A percentile compares a stretch with the other conserved stretches of the same genome.
These are phyloP conservation scores for Ornithoptera alexandrae DNA, from an alignment of 2,888 invertebrate species.

Conservation along the genomic window DNA sequence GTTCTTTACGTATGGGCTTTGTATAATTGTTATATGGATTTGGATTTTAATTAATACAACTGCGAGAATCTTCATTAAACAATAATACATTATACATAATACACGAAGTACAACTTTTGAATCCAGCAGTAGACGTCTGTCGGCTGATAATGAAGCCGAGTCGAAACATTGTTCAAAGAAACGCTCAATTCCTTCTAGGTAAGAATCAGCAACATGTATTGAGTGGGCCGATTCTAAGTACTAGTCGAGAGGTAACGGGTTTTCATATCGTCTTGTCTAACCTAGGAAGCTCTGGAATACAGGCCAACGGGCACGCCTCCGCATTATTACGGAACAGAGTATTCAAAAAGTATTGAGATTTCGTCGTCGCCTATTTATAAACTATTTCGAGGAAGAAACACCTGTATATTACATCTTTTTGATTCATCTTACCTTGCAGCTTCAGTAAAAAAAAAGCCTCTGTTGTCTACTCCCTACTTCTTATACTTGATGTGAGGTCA, in stretches of 20 bases:
- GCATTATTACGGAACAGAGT: background rate
- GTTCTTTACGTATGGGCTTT: background rate
- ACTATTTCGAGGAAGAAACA: no score
- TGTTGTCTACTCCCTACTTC: no score
- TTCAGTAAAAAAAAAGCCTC: no score
- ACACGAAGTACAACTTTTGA: background rate
- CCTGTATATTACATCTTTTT: no score
- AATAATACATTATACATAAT: no score
- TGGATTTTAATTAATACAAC: background rate
- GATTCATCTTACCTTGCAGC: no score
- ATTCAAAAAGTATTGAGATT: no score
- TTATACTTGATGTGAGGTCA: no score
- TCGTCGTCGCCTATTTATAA: no score
- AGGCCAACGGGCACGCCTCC: background rate
- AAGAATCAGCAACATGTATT: background rate
- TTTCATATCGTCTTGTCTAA: background rate
- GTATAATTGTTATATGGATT: background rate
- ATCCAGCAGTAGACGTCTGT: background rate
- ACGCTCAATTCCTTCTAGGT: no score
- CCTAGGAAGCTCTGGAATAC: background rate
- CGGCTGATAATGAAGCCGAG: background rate
- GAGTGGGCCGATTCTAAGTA: background rate
- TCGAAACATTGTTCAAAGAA: no score
- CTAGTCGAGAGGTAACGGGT: background rate
- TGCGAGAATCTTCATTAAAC: no score